A percentile compares a stretch with the other conserved stretches of the same genome.
These are phyloP conservation scores for Acipenser transmontanus DNA, from an alignment of 2,797 vertebrate genomes.

Conservation along the genomic window DNA sequence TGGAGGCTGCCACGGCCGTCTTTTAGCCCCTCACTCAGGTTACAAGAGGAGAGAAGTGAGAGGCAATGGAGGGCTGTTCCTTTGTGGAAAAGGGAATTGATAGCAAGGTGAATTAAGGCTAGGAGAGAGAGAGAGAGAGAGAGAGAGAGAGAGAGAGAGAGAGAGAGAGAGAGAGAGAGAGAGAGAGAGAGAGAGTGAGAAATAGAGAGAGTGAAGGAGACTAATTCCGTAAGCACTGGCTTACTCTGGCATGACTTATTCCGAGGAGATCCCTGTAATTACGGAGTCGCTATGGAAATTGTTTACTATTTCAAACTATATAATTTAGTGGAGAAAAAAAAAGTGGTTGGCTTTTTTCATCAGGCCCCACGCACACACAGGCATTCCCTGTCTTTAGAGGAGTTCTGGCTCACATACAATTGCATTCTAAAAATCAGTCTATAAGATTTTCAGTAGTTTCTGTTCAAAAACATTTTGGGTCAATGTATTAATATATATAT, in stretches of 20 bases:
- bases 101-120: conserved; percentile 23
- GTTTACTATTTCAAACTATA: conserved; percentile 40
- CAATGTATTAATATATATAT: conserved; percentile 2
- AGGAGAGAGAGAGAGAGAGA: conserved; percentile 18
- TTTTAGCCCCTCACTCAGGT: conserved; percentile 3
- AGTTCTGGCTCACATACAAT: conserved; percentile 5
- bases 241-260: conserved; percentile 15
- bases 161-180: too few relatives aligned
- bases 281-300: conserved; percentile 37
- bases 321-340: conserved; percentile 33
- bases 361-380: conserved; percentile 31
- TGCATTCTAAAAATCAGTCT: conserved; percentile 15
- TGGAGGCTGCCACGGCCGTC: conserved; percentile 15
- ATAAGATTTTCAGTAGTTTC: conserved; percentile 10
- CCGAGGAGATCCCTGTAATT: conserved; percentile 41
- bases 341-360: conserved; percentile 34
- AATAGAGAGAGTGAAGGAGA: too few relatives aligned
- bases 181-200: too few relatives aligned
- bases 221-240: neutral
- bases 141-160: too few relatives aligned
- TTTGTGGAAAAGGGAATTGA: conserved; percentile 11
- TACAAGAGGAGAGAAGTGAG: conserved; percentile 12
- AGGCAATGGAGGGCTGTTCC: neutral
- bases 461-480: neutral
- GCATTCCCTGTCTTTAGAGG: neutral